Evolutionary conservation across 2,113 vertebrate species (phyloP).

Genomic region (Cynocephalus volans): DNA sequence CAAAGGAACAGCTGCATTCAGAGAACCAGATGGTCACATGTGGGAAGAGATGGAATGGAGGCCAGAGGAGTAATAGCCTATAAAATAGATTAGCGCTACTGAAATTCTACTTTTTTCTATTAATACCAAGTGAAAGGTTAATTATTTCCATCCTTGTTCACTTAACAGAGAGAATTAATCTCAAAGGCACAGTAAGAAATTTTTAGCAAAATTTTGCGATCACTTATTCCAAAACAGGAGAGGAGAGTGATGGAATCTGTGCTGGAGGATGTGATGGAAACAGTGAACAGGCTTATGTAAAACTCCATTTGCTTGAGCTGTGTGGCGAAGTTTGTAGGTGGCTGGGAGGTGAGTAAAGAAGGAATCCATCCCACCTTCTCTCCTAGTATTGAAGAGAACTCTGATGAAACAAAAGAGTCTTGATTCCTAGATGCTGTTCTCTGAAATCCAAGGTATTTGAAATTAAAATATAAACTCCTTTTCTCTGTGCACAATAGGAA

Average conservation of each 20-base stretch:
- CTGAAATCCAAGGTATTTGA: conserved; percentile 32
- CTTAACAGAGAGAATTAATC: conserved; percentile 73
- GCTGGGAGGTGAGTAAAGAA: neutral
- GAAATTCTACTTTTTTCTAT: conserved; percentile 69
- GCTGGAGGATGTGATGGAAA: neutral
- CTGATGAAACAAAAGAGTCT: neutral
- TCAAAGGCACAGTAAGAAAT: conserved; percentile 58
- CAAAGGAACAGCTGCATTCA: conserved; percentile 61
- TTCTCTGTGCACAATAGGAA: conserved; percentile 41
- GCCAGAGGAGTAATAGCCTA: conserved; percentile 57
- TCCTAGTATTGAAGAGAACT: conserved; percentile 8
- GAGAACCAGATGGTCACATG: conserved; percentile 68
- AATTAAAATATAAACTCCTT: conserved; percentile 28
- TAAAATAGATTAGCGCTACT: conserved; percentile 70
- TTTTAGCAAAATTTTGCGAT: conserved; percentile 64
- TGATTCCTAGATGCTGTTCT: neutral
- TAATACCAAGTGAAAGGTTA: conserved; percentile 78
- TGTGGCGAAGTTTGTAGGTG: neutral
- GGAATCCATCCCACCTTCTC: neutral
- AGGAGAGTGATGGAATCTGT: neutral
- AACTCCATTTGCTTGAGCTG: neutral
- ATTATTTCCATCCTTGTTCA: conserved; percentile 72
- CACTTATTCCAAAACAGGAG: conserved; percentile 32
- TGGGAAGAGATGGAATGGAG: conserved; percentile 64
- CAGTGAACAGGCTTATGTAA: neutral